A percentile compares a stretch with the other conserved stretches of the same genome.
phyloP scores from a whole-genome alignment of 2,888 invertebrate genomes.

The Geotrupes spiniger region DNA sequence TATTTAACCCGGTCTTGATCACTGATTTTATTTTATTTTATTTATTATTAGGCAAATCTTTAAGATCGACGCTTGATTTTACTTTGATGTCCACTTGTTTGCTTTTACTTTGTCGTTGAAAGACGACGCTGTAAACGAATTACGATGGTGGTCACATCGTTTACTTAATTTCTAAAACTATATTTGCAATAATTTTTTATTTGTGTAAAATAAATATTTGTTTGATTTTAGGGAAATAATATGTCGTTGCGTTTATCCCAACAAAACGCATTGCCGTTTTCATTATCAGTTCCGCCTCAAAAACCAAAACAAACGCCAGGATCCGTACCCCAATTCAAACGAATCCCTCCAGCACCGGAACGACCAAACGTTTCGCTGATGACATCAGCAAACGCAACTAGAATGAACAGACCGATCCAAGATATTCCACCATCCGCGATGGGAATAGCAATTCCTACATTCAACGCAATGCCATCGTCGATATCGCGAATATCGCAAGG shows the following conservation, averaged over 20 bases:
- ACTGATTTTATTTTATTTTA: no score
- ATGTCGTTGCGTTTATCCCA: conserved; percentile 26
- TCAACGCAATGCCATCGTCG: conserved; percentile 57
- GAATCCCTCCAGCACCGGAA: conserved; percentile 65
- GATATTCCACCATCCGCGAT: conserved; percentile 30
- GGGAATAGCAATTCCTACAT: conserved; percentile 53
- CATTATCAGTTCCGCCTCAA: no score
- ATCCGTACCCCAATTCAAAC: conserved; percentile 75
- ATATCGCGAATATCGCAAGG: conserved; percentile 55
- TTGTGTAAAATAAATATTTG: neutral
- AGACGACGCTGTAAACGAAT: no score
- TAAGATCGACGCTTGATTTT: no score
- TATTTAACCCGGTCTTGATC: no score
- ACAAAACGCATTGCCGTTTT: neutral
- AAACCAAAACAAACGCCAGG: neutral
- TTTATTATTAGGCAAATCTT: no score
- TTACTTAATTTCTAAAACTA: no score
- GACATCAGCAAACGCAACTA: conserved; percentile 44
- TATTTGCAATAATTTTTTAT: no score
- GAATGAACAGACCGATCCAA: conserved; percentile 42
- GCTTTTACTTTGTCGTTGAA: no score
- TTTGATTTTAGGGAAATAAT: conserved; percentile 29
- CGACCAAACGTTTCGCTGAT: conserved; percentile 42
- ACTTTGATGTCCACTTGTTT: no score
- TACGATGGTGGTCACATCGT: no score